Conservation (phyloP, 2,888 invertebrate genomes). For the Pseudococcus jackbeardsleyi region DNA sequence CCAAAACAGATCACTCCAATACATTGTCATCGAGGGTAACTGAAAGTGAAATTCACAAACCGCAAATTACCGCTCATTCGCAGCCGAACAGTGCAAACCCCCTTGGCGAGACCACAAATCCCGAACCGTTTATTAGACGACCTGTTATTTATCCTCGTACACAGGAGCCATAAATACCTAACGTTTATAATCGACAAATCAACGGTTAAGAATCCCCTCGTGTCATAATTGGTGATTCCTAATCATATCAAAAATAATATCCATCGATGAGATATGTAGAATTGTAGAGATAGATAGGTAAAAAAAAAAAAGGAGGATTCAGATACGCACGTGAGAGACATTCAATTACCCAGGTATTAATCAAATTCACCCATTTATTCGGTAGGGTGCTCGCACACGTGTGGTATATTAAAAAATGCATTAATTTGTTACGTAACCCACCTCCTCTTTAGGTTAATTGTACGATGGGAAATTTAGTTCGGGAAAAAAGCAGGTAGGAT, state of each 20-base stretch:
- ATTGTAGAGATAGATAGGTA: no score
- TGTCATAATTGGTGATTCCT: not conserved
- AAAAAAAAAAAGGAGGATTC: no score
- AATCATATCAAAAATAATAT: not conserved
- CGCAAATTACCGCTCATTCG: slow-evolving; percentile 23
- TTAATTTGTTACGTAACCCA: not conserved
- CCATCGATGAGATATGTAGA: not conserved
- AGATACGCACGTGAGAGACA: no score
- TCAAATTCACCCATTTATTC: not conserved
- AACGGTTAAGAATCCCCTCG: slow-evolving; percentile 8
- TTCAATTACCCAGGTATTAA: not conserved
- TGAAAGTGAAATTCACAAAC: slow-evolving; percentile 31
- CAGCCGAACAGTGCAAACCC: not conserved
- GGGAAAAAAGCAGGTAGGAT: not conserved
- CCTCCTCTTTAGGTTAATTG: not conserved
- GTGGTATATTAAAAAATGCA: slow-evolving; percentile 19
- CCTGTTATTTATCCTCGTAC: slow-evolving; percentile 1
- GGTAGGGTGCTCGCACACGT: not conserved
- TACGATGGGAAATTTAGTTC: not conserved
- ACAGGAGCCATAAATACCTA: not conserved
- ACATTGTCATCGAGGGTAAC: slow-evolving; percentile 38
- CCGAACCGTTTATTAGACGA: slow-evolving; percentile 23
- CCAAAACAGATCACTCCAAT: not conserved
- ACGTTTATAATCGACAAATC: slow-evolving; percentile 11
- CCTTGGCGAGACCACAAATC: slow-evolving; percentile 14